These are phyloP conservation scores for Eupithecia subfuscata DNA, from an alignment of 2,888 invertebrate genomes.

Conservation along the genomic window DNA sequence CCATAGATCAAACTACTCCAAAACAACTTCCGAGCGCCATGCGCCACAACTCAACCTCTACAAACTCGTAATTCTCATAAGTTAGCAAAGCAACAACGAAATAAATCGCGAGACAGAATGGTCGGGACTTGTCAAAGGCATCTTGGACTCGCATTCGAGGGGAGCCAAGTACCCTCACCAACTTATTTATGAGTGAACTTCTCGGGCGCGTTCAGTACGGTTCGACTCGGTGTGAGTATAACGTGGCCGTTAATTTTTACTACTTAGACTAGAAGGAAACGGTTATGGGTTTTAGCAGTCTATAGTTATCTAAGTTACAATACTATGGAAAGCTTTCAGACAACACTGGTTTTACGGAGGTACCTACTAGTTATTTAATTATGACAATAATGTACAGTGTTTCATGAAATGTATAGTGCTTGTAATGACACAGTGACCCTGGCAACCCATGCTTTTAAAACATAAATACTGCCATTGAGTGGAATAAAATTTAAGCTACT, in stretches of 20 bases:
- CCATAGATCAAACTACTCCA: constrained; percentile 15
- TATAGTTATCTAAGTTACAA: not conserved
- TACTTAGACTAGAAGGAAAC: not conserved
- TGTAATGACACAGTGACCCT: not conserved
- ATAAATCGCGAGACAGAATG: constrained; percentile 45
- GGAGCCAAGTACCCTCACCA: constrained; percentile 60
- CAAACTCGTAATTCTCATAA: constrained; percentile 40
- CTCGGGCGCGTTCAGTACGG: constrained; percentile 30
- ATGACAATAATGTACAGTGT: not conserved
- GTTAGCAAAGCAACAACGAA: constrained; percentile 43
- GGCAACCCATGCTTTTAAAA: not conserved
- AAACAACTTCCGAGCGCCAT: constrained; percentile 10
- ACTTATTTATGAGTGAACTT: constrained; percentile 73
- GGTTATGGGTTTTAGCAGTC: not conserved
- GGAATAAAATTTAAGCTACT: not conserved
- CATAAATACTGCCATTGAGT: not conserved
- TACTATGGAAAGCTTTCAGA: not conserved
- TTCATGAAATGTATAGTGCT: not conserved
- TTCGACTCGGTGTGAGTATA: constrained; percentile 1
- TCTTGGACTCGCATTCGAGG: constrained; percentile 57
- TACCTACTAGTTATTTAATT: not conserved
- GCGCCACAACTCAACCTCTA: constrained; percentile 23
- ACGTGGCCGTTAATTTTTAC: constrained; percentile 4
- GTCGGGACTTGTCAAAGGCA: constrained; percentile 52
- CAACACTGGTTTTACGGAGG: not conserved